phyloP scores from a whole-genome alignment of 1,140 invertebrate genomes.

The Drosophila lowei region DNA sequence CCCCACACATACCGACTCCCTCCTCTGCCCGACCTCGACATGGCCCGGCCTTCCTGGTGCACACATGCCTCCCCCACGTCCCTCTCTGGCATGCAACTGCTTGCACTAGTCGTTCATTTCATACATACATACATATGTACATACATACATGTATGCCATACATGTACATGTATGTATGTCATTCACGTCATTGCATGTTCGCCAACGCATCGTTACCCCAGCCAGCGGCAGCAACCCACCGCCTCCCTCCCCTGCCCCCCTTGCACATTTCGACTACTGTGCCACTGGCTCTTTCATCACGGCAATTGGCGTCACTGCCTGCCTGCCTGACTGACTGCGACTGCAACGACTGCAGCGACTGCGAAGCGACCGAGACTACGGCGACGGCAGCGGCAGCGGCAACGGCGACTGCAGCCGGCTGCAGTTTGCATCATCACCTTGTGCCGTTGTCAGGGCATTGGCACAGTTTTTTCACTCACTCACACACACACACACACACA shows the following conservation, averaged over 20 bases:
- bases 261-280: constrained; percentile 34
- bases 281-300: constrained; percentile 57
- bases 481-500: constrained; percentile 16
- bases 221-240: constrained; percentile 1
- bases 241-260: not conserved
- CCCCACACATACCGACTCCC: not conserved
- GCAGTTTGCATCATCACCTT: constrained; percentile 81
- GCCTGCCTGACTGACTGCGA: constrained; percentile 51
- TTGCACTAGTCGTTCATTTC: constrained; percentile 28
- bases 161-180: constrained; percentile 50
- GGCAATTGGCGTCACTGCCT: constrained; percentile 74
- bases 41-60: constrained; percentile 62
- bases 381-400: constrained; percentile 4
- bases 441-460: constrained; percentile 82
- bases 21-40: constrained; percentile 54
- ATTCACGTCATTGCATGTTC: constrained; percentile 63
- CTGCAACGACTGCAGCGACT: constrained; percentile 2
- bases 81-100: constrained; percentile 16
- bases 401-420: constrained; percentile 52
- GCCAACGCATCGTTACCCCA: constrained; percentile 45
- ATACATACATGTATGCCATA: constrained; percentile 44
- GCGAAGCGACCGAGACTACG: constrained; percentile 15
- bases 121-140: not conserved
- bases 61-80: not conserved
- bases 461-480: constrained; percentile 72